phyloP scores from a whole-genome alignment of 1,140 invertebrate genomes.

The Philotrypesis tridentata region DNA sequence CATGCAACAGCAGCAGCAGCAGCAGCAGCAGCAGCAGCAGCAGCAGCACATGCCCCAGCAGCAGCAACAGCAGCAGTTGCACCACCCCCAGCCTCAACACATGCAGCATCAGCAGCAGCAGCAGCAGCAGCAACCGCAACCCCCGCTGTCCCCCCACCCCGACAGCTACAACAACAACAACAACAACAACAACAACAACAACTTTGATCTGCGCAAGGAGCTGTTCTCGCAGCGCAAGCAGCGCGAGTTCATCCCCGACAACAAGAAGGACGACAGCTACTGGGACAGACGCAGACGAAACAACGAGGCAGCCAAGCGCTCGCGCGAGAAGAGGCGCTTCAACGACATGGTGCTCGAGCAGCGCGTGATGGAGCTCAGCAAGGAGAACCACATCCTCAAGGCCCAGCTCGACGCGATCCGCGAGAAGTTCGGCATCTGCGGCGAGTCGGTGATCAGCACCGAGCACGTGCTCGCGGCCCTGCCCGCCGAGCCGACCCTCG shows the following conservation, averaged over 20 bases:
- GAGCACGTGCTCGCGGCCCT: slow-evolving; percentile 90
- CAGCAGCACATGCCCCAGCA: slow-evolving; percentile 59
- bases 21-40: slow-evolving; percentile 62
- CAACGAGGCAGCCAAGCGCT: slow-evolving; percentile 96
- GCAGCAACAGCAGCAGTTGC: slow-evolving; percentile 50
- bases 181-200: slow-evolving; percentile 57
- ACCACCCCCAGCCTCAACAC: slow-evolving; percentile 57
- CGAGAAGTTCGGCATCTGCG: slow-evolving; percentile 93
- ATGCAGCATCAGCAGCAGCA: slow-evolving; percentile 56
- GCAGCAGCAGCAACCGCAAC: slow-evolving; percentile 55
- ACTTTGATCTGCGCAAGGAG: slow-evolving; percentile 81
- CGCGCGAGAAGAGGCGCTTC: slow-evolving; percentile 94
- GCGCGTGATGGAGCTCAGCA: slow-evolving; percentile 93
- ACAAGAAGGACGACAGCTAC: slow-evolving; percentile 97
- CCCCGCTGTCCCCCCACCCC: slow-evolving; percentile 67
- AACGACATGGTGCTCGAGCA: slow-evolving; percentile 98
- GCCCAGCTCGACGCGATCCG: slow-evolving; percentile 94
- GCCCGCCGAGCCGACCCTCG: slow-evolving; percentile 87
- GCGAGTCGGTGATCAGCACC: slow-evolving; percentile 87
- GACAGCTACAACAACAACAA: slow-evolving; percentile 54
- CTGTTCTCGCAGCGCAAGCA: slow-evolving; percentile 92
- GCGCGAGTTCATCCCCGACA: slow-evolving; percentile 96
- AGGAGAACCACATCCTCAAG: slow-evolving; percentile 94
- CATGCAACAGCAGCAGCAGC: slow-evolving; percentile 57
- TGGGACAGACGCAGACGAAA: slow-evolving; percentile 96